Evolutionary conservation across 2,888 invertebrate genomes (phyloP).

Genomic region (Clostera curtula): DNA sequence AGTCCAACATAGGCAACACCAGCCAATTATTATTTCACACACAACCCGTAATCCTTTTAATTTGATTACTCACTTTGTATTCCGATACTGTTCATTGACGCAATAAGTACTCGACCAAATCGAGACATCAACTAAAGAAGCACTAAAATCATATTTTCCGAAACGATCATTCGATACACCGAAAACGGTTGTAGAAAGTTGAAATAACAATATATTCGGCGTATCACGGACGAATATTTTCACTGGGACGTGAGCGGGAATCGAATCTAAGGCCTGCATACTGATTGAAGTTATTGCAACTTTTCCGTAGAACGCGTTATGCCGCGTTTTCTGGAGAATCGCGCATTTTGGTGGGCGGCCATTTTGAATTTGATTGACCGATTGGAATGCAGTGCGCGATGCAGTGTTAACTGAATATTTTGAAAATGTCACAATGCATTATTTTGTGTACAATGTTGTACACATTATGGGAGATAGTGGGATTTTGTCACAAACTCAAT

Average conservation of each 20-base stretch:
- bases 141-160: slow-evolving; percentile 30
- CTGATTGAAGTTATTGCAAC: slow-evolving; percentile 44
- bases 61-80: slow-evolving; percentile 23
- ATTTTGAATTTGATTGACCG: slow-evolving; percentile 6
- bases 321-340: slow-evolving; percentile 29
- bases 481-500: too few relatives aligned
- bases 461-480: too few relatives aligned
- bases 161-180: slow-evolving; percentile 35
- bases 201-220: slow-evolving; percentile 49
- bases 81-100: slow-evolving; percentile 19
- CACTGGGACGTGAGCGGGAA: slow-evolving; percentile 54
- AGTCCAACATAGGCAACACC: slow-evolving; percentile 14
- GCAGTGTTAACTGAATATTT: slow-evolving; percentile 18
- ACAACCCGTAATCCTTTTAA: slow-evolving; percentile 23
- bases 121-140: slow-evolving; percentile 9
- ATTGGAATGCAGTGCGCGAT: slow-evolving; percentile 9
- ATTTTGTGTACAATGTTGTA: too few relatives aligned
- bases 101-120: slow-evolving; percentile 15
- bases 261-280: slow-evolving; percentile 49
- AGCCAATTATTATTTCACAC: slow-evolving; percentile 22
- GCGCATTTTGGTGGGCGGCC: slow-evolving; percentile 20
- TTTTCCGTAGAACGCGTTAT: slow-evolving; percentile 34
- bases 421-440: too few relatives aligned
- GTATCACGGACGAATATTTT: slow-evolving; percentile 53
- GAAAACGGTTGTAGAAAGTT: slow-evolving; percentile 60